Base-by-base conservation (phyloP, 2,888 invertebrate genomes). In the Phengaris arion region DNA sequence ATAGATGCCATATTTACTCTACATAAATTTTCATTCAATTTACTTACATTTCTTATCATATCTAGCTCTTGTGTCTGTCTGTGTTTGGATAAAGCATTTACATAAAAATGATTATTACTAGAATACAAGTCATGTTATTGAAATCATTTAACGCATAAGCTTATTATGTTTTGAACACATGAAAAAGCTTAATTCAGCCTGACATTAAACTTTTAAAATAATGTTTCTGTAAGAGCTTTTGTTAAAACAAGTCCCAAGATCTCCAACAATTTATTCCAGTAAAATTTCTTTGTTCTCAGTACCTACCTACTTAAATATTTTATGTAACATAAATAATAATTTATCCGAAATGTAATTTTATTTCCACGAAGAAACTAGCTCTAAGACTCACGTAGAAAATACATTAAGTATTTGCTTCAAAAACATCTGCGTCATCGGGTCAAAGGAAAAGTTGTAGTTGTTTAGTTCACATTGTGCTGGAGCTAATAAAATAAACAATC, bases 401-500 rank as follows among this genome's bases (percentile, higher is more conserved):
- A 74, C 74, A 74, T 74, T 74, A 74, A 74, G 74, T 74, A 59
- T 74, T 74, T 74, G 59, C 74, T 74, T 74, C 74, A 74, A 74
- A 74, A 74, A 74, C 74, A 74, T 74, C 74, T 74, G 74, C 74
- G 59, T 15, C 74, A 74, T 45, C 74, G 57, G 57, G 73, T 55
- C 73, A 73, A 55, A 74, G 48, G 57, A 74, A 59, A 74, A 74
- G 74, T 74, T 74, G 57, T 74, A 35, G 13, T 69, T 6, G 35
- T 69, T 46, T 46, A 48, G 74, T 46, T 74, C 45, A 57, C 55
- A 74, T 74, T 74, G 46, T 74, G 45, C 74, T 48, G 45, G 74
- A 59, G 45, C 74, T 74, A 74, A 74, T 74, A 74, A 74, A 74
- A 74, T 74, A 74, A 74, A 74, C 74, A 74, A 57, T 57, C 55